A percentile compares a stretch with the other conserved stretches of the same genome.
Conservation (phyloP, 2,113 vertebrate species). For the Silurus glanis region DNA sequence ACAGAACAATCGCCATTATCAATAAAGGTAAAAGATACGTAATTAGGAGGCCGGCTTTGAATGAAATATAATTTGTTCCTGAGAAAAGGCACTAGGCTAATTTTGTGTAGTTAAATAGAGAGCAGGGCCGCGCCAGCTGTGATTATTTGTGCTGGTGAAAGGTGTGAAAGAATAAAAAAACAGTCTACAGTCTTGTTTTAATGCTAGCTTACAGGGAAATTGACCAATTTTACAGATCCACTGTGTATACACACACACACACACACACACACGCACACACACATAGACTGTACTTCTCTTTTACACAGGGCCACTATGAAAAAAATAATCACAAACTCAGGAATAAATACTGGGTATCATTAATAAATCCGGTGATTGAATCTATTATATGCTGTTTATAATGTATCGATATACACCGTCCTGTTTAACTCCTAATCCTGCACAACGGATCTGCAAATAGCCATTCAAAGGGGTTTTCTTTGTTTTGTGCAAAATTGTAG, state of each 20-base stretch:
- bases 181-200: not conserved
- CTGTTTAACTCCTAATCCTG: not conserved
- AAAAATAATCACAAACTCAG: no score
- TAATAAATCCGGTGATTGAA: not conserved
- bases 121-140: not conserved
- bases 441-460: not conserved
- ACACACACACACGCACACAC: no score
- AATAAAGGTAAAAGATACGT: slow-evolving; percentile 54
- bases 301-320: no score
- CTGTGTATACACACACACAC: not conserved
- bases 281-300: no score
- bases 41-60: slow-evolving; percentile 40
- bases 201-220: not conserved
- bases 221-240: not conserved
- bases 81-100: slow-evolving; percentile 38
- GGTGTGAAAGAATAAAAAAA: not conserved
- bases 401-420: not conserved
- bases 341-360: not conserved
- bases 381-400: not conserved
- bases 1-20: slow-evolving; percentile 58
- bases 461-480: no score
- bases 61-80: slow-evolving; percentile 20
- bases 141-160: slow-evolving; percentile 18
- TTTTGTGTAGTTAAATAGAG: slow-evolving; percentile 35
- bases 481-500: no score